Evolutionary conservation across 2,888 invertebrate genomes (phyloP).

Genomic region (Bhutanitis thaidina): DNA sequence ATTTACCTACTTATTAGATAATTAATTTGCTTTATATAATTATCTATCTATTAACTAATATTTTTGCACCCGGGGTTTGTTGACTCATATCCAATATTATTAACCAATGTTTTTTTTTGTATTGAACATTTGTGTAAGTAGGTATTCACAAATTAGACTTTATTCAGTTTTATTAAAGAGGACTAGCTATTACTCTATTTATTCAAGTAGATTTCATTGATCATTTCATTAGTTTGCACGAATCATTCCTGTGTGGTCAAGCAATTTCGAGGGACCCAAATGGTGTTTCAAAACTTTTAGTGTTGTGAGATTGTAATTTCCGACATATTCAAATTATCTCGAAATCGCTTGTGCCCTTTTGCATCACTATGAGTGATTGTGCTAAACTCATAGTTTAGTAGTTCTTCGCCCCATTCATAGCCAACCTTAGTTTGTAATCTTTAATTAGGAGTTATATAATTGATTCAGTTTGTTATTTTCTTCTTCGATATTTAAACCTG

Average conservation of each 20-base stretch:
- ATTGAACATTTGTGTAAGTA: too few relatives aligned
- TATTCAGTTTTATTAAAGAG: too few relatives aligned
- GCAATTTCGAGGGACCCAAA: constrained; percentile 37
- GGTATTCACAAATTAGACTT: too few relatives aligned
- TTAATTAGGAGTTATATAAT: constrained; percentile 37
- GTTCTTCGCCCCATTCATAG: constrained; percentile 60
- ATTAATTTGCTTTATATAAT: too few relatives aligned
- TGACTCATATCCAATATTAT: too few relatives aligned
- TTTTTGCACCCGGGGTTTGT: too few relatives aligned
- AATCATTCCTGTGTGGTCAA: constrained; percentile 79
- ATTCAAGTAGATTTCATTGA: constrained; percentile 40
- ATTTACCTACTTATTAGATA: too few relatives aligned
- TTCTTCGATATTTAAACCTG: constrained; percentile 38
- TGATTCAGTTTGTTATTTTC: constrained; percentile 39
- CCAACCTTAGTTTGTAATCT: constrained; percentile 48
- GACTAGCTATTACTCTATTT: too few relatives aligned
- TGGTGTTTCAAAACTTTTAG: neutral
- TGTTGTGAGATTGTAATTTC: neutral
- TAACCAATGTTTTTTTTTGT: too few relatives aligned
- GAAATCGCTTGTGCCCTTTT: constrained; percentile 48
- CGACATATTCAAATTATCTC: constrained; percentile 23
- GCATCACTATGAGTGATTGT: constrained; percentile 78
- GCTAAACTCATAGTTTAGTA: constrained; percentile 77
- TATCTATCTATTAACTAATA: too few relatives aligned
- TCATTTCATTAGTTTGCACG: constrained; percentile 81